A percentile compares a stretch with the other conserved stretches of the same genome.
These are phyloP conservation scores for Lepus americanus DNA, from an alignment of 2,113 vertebrate genomes.

Conservation along the genomic window DNA sequence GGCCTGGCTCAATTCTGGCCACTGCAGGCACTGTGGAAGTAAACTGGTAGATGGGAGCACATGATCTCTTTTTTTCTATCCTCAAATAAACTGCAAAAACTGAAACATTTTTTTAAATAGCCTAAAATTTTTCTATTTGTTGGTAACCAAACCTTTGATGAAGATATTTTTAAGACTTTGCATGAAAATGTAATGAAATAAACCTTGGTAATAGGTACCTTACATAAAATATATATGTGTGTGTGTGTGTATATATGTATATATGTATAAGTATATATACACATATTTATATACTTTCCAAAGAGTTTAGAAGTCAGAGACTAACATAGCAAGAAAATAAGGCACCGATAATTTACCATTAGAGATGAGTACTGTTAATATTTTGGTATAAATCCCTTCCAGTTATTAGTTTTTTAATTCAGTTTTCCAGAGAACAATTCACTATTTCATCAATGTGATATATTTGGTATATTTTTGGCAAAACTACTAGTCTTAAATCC, in stretches of 20 bases:
- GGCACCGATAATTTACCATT: neutral
- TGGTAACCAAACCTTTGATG: neutral
- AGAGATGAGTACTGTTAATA: neutral
- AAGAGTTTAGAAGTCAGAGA: neutral
- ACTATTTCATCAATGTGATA: constrained; percentile 1
- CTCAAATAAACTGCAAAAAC: no score
- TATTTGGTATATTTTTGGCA: neutral
- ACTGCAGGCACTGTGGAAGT: no score
- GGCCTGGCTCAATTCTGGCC: no score
- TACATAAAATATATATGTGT: neutral
- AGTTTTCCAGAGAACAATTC: constrained; percentile 3
- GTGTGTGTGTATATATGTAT: no score
- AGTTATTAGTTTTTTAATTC: neutral
- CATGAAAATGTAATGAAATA: neutral
- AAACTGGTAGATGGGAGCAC: no score
- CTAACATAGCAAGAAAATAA: constrained; percentile 22
- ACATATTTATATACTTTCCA: neutral
- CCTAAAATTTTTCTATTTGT: neutral
- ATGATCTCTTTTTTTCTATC: no score
- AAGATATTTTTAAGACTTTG: neutral
- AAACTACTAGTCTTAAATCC: constrained; percentile 21
- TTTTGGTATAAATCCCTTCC: constrained; percentile 5
- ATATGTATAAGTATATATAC: no score
- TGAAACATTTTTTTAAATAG: no score
- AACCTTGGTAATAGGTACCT: neutral